Evolutionary conservation across 2,888 invertebrate genomes (phyloP), one percentile per base, ranked within the genome.

Genomic region (Ophion costatus): DNA sequence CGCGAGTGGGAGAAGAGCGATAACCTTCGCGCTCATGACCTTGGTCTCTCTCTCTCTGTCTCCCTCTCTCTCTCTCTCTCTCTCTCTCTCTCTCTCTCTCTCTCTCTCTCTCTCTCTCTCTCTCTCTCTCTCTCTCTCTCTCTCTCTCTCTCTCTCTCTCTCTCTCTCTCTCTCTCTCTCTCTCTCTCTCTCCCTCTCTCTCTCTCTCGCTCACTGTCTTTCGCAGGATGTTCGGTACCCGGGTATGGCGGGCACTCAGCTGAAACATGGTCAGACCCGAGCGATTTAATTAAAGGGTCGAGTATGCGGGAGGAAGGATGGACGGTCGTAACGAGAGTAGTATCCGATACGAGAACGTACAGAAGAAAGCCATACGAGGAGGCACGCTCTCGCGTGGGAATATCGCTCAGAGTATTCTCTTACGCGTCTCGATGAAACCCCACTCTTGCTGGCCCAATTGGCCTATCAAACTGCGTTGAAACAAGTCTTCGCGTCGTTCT

Each of bases 21-120:
- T 90, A 90, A 92, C 92, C 92, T 91, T 92, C 91, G 89, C 87
- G 89, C 89, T 89, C 88, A 87, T 90, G 92, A 92, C 92, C 92
- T 92, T 92, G 92, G 90, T 88, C 86, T 88, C 87, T 87, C 88
- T 83, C 87, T 88, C 86, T 88, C 87, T n/a, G n/a, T n/a, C n/a
- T n/a, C n/a, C n/a, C n/a, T n/a, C n/a, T n/a, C 87, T 33, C 33
- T 33, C 33, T 33, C 33, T 33, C 33, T 33, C 33, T 33, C 33
- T 33, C 33, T 87, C 73, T 87, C 81, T 73, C 73, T 63, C 59
- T 33, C 33, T 33, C 33, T 33, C 33, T 33, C 33, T 33, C 33
- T 69, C 77, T 78, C 67, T 59, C 77, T 78, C 67, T 86, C 75
- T 83, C 76, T 86, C 84, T 20, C 57, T 91, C 90, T 91, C 91